Conservation (phyloP, 2,113 vertebrate genomes). For the Setophaga petechia region DNA sequence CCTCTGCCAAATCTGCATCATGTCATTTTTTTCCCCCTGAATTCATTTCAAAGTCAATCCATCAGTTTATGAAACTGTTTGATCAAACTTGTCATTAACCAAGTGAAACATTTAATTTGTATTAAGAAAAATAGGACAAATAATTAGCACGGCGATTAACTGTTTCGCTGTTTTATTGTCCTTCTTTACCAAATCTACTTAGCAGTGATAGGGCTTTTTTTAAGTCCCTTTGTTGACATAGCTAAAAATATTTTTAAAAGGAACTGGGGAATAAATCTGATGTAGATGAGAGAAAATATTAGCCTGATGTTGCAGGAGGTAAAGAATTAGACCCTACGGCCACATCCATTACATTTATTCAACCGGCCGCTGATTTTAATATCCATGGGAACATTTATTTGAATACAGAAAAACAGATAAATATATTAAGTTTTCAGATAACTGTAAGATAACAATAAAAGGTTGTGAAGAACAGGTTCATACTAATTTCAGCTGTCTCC, state of each 20-base stretch:
- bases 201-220: constrained; percentile 71
- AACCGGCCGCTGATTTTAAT: neutral
- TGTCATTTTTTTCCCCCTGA: constrained; percentile 78
- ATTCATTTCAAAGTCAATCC: constrained; percentile 87
- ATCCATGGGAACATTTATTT: neutral
- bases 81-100: constrained; percentile 85
- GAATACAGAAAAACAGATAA: neutral
- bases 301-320: neutral
- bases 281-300: constrained; percentile 54
- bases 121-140: constrained; percentile 83
- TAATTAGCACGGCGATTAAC: constrained; percentile 79
- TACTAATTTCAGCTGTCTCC: neutral
- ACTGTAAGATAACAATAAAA: neutral
- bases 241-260: constrained; percentile 63
- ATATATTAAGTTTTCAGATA: neutral
- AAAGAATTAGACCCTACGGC: neutral
- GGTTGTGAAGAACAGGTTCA: neutral
- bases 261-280: constrained; percentile 44
- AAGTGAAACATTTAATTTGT: constrained; percentile 85
- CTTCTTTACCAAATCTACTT: constrained; percentile 75
- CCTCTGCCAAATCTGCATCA: constrained; percentile 81
- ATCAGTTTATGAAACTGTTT: constrained; percentile 86
- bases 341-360: neutral
- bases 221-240: constrained; percentile 59
- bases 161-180: constrained; percentile 75